Evolutionary conservation across 2,113 vertebrate species (phyloP).

Genomic region (Macaca mulatta): DNA sequence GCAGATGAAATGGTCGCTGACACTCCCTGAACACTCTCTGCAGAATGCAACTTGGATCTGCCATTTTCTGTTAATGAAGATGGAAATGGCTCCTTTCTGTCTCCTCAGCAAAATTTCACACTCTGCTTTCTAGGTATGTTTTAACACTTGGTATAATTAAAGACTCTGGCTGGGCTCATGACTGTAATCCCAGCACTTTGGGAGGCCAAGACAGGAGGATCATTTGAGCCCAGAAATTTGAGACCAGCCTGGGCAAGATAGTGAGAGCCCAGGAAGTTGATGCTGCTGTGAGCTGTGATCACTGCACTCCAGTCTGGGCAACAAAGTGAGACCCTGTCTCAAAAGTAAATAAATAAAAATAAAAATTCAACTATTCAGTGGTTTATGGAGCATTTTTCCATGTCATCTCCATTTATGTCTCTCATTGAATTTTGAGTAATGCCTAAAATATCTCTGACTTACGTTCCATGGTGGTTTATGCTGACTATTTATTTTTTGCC

Average conservation of each 20-base stretch:
- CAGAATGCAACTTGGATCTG: accelerated
- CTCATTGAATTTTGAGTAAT: neutral
- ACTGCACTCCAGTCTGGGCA: too few relatives aligned
- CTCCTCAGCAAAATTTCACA: neutral
- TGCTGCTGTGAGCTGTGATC: too few relatives aligned
- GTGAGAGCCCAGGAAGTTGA: too few relatives aligned
- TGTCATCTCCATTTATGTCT: accelerated
- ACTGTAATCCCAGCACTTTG: too few relatives aligned
- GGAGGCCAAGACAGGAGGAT: too few relatives aligned
- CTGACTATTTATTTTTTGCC: constrained; percentile 10
- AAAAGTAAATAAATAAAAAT: too few relatives aligned
- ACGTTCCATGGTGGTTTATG: neutral
- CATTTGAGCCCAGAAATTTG: too few relatives aligned
- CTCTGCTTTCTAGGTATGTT: neutral
- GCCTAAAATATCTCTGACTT: neutral
- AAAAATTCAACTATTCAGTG: neutral
- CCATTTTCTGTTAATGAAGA: neutral
- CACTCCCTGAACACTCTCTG: neutral
- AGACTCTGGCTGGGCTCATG: too few relatives aligned
- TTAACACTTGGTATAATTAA: neutral
- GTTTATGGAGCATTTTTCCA: neutral
- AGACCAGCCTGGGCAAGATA: too few relatives aligned
- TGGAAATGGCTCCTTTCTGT: neutral
- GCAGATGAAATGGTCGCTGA: neutral
- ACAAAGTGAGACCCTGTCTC: too few relatives aligned